Base-by-base conservation (phyloP, 2,113 vertebrate genomes). In the Scolopax mira region DNA sequence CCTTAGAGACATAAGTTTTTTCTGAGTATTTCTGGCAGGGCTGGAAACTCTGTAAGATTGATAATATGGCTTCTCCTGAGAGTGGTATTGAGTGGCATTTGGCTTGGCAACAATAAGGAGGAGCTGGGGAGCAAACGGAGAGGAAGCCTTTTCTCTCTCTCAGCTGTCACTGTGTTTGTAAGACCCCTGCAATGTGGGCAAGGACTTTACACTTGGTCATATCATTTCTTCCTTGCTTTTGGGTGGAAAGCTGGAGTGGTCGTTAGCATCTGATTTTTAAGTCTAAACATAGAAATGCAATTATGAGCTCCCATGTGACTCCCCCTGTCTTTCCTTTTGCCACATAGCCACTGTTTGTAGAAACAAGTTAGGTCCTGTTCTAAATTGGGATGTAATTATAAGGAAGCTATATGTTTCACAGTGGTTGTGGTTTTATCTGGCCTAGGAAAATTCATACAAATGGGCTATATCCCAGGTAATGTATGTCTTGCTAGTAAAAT, bases 381-480 rank as follows among this genome's bases (percentile, higher is more conserved):
- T 95, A 96, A 97, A 94, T 69, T 91, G 77, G 72, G 90, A 88
- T 78, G 46, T 94, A 95, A 94, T 96, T 96, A 96, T 41, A 92
- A 93, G 88, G 92, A 94, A 94, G 72, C 61, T 75, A 23, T 88
- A 82, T 51, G 77, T 78, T 93, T 85, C 69, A 46, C 72, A 37
- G 85, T 64, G 82, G 81, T 67, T 95, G 85, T 93, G 93, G 92
- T 88, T 96, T 88, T 88, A 67, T 84, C 65, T 90, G 82, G 73
- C 77, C 66, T 58, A 93, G 77, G 83, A 96, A 96, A 92, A 77
- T 77, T 58, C 80, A 66, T 87, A 87, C 73, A 79, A 79, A 88
- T 90, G 57, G 44, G 65, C 72, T 79, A 61, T 62, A 60, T 95
- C 85, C 88, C 83, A 90, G 62, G 48, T 90, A 72, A 72, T 61